Evolutionary conservation across 2,888 invertebrate genomes (phyloP), one percentile per base, ranked within the genome.

Genomic region (Drosophila birchii): DNA sequence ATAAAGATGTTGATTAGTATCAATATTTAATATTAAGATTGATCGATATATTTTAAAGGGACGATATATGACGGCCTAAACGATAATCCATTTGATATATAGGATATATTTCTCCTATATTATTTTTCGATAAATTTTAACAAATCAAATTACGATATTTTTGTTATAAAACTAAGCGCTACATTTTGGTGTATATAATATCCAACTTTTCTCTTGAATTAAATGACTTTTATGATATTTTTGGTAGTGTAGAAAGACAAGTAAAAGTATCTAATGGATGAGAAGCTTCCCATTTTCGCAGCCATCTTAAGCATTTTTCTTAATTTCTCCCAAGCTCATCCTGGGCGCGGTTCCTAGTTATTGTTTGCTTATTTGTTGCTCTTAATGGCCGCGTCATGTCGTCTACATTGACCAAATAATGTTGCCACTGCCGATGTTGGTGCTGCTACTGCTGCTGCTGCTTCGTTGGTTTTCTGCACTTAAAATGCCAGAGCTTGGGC

Each of bases 401-500:
- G 86, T 86, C 86, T 86, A 88, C 88, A 86, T 88, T 86, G 89
- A 79, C 87, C 89, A 85, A 88, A 85, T 84, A 86, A 86, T 86
- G 86, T 83, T 74, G 61, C 69, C 62, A 66, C 73, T 53, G 41
- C 43, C 71, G 36, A 56, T 59, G 61, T 18, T 29, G 53, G 56
- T 86, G 34, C 58, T 18, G 47, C 38, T 26, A 49, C 58, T 75
- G 62, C 57, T 78, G 76, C 77, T 86, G 34, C 58, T 20, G 47
- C 38, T 61, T 38, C 51, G 61, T 73, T 62, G 32, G 68, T 57
- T 44, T 57, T 43, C 59, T 81, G 83, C 75, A 85, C 90, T 91
- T 91, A 88, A 91, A 90, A 91, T 89, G 90, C 90, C 91, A 90
- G 69, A 78, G 86, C 81, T 80, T 80, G 81, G 79, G 90, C 85